Conservation (phyloP, 2,888 invertebrate species). For the Synanthedon tipuliformis region DNA sequence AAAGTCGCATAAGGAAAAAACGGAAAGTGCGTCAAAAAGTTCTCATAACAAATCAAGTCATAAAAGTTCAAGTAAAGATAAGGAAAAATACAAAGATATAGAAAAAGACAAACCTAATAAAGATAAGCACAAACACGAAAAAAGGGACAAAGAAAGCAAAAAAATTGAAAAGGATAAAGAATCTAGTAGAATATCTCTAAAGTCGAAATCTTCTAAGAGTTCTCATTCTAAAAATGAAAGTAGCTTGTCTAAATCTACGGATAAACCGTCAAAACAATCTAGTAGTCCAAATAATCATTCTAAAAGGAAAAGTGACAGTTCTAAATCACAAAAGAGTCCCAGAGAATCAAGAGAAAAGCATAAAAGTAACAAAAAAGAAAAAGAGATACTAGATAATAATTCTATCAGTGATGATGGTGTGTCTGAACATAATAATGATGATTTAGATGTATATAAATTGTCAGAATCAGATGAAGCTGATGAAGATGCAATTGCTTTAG, state of each 20-base stretch:
- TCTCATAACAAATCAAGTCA: constrained; percentile 35
- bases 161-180: constrained; percentile 25
- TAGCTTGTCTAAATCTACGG: constrained; percentile 20
- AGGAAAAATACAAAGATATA: constrained; percentile 32
- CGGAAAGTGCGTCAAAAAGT: constrained; percentile 21
- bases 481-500: constrained; percentile 80
- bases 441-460: constrained; percentile 30
- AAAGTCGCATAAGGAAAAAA: constrained; percentile 19
- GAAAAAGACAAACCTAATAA: constrained; percentile 16
- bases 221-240: constrained; percentile 16
- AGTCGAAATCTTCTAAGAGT: constrained; percentile 24
- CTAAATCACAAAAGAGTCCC: constrained; percentile 30
- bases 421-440: constrained; percentile 18
- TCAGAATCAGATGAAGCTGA: constrained; percentile 75
- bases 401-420: constrained; percentile 27
- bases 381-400: constrained; percentile 30
- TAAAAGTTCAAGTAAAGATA: constrained; percentile 42
- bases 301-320: constrained; percentile 23
- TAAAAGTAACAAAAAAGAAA: constrained; percentile 14
- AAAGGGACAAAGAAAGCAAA: constrained; percentile 10
- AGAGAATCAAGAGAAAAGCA: constrained; percentile 31
- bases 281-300: constrained; percentile 28
- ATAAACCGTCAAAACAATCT: constrained; percentile 18
- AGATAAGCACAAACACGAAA: constrained; percentile 14
- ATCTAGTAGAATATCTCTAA: constrained; percentile 7